Evolutionary conservation across 2,113 vertebrate genomes (phyloP).

Genomic region (Corythornis madagascariensis): DNA sequence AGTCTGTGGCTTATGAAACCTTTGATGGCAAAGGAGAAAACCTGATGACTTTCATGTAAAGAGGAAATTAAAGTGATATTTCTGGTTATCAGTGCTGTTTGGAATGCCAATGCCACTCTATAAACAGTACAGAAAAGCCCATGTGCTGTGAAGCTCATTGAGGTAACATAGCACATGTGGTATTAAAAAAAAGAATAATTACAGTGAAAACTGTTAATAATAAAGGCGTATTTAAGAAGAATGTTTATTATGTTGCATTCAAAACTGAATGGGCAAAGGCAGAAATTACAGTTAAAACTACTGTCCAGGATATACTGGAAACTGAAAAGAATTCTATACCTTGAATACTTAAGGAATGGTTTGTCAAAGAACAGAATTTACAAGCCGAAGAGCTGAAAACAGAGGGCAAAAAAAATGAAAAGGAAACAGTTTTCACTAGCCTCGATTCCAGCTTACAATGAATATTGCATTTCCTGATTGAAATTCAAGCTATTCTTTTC

Average conservation of each 20-base stretch:
- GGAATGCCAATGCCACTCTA: neutral
- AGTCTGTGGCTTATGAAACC: neutral
- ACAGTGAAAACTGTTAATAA: neutral
- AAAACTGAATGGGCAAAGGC: neutral
- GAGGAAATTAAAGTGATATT: neutral
- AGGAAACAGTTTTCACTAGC: neutral
- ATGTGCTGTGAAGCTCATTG: neutral
- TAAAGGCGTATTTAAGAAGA: neutral
- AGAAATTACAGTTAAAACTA: neutral
- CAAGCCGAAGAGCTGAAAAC: neutral
- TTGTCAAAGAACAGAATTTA: neutral
- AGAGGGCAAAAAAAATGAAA: neutral
- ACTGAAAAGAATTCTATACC: neutral
- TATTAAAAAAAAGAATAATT: neutral
- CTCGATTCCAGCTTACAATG: neutral
- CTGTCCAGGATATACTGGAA: neutral
- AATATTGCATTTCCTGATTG: slow-evolving; percentile 8
- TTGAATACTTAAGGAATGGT: neutral
- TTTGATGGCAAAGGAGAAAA: neutral
- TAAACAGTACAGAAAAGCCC: neutral
- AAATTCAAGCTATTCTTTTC: slow-evolving; percentile 15
- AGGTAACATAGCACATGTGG: fast-evolving
- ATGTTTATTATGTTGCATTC: neutral
- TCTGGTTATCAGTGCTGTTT: neutral
- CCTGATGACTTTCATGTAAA: neutral